Evolutionary conservation across 1,140 invertebrate species (phyloP), one percentile per base, ranked within the genome.

Genomic region (Liolophura sinensis): DNA sequence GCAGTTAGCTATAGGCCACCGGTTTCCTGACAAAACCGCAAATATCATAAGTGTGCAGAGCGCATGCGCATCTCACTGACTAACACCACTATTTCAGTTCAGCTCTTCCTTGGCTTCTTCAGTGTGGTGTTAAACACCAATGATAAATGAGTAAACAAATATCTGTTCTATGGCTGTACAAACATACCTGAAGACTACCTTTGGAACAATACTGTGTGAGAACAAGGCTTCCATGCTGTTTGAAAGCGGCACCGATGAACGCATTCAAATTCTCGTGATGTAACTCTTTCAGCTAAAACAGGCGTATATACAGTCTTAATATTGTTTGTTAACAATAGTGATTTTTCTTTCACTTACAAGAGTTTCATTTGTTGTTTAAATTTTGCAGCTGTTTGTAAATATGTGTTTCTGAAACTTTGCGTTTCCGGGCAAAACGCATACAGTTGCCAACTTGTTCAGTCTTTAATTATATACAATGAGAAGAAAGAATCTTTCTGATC

Each of bases 121-220:
- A 3, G 3, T 5, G 1, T 52, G 6, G 12, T 5, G 3, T 12
- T 12, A 12, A 5, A 5, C 3, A 18, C 5, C 58, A 18, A 12
- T 40, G 12, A 20, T 20, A 27, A 67, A 9, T 31, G 16, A 15
- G 9, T 14, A 49, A 16, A 47, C 4, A 22, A 25, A 63, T 18
- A 56, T 25, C 25, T 20, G 24, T n/a, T 16, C 16, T 24, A 24
- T 58, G 18, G 57, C 49, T 49, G 20, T 20, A 27, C 24, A 25
- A 0, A 48, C 25, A 65, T 73, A 84, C 77, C 72, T 75, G 92
- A 18, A 98, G 87, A 56, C 93, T 96, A 56, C 97, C 97, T 83
- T 95, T 94, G 0, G 94, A 91, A 79, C 95, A 97, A 78, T 95
- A 97, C 80, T 97, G 95, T 0, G 92, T 97, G 0, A 99, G 84